Percentiles rank a stretch among this genome's conserved stretches.
phyloP scores from a whole-genome alignment of 2,113 vertebrate genomes.

The Platycercus adscitus region DNA sequence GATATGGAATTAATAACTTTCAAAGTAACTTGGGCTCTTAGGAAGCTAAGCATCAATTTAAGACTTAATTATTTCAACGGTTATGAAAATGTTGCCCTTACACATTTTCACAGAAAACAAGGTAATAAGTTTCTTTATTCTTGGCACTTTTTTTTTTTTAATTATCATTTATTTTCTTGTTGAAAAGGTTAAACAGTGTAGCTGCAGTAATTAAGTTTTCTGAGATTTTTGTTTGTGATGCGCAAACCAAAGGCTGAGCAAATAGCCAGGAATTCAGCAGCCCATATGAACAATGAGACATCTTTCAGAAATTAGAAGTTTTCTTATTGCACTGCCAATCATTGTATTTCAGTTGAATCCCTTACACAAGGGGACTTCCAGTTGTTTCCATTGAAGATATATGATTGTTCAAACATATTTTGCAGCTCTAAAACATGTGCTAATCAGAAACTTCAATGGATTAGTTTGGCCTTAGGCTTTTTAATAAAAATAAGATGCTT shows the following conservation, averaged over 20 bases:
- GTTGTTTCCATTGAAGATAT: neutral
- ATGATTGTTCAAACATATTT: neutral
- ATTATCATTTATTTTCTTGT: neutral
- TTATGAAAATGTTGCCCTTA: neutral
- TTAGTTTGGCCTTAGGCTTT: neutral
- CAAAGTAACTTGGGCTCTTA: neutral
- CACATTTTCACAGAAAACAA: neutral
- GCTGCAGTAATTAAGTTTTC: neutral
- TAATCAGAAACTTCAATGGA: neutral
- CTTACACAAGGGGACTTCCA: neutral
- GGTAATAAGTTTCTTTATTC: conserved; percentile 4
- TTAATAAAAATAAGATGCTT: neutral
- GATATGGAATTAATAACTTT: neutral
- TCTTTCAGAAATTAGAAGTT: neutral
- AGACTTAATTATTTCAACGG: conserved; percentile 29
- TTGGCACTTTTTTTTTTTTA: neutral
- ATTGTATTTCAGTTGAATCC: neutral
- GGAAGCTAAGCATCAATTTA: neutral
- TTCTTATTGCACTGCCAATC: neutral
- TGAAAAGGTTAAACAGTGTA: neutral
- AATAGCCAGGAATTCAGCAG: neutral
- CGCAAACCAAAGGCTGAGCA: neutral
- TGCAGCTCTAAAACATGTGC: neutral
- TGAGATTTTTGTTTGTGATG: neutral
- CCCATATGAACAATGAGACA: neutral